Percentiles rank a stretch among this genome's conserved stretches.
Evolutionary conservation across 2,113 vertebrate genomes (phyloP).

Genomic region (Laticauda laticaudata): DNA sequence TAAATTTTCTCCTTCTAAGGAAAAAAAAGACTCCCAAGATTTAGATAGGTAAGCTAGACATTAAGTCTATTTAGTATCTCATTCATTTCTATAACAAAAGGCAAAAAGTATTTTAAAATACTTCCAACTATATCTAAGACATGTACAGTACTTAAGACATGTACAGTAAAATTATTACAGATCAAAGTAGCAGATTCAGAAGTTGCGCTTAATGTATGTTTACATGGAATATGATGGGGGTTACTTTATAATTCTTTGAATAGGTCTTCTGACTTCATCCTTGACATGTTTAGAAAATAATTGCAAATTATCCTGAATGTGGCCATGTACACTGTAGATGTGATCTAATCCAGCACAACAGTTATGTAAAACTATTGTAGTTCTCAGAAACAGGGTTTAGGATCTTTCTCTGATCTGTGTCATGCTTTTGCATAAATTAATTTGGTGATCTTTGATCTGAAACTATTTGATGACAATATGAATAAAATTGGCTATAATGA

Average conservation of each 20-base stretch:
- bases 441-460: conserved; percentile 3
- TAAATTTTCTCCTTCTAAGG: neutral
- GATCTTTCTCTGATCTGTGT: neutral
- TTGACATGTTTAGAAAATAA: neutral
- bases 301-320: neutral
- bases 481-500: conserved; percentile 4
- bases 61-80: neutral
- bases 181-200: neutral
- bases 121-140: neutral
- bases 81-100: neutral
- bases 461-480: neutral
- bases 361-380: neutral
- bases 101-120: neutral
- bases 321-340: neutral
- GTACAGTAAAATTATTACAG: neutral
- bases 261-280: neutral
- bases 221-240: neutral
- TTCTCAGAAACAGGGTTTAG: neutral
- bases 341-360: neutral
- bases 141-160: too few species aligned
- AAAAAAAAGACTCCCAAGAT: neutral
- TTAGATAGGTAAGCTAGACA: neutral
- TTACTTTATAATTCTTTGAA: neutral
- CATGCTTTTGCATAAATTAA: neutral
- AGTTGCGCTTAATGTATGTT: neutral